Evolutionary conservation across 2,888 invertebrate species (phyloP), one percentile per base, ranked within the genome.

Genomic region (Metallyticus violacea): DNA sequence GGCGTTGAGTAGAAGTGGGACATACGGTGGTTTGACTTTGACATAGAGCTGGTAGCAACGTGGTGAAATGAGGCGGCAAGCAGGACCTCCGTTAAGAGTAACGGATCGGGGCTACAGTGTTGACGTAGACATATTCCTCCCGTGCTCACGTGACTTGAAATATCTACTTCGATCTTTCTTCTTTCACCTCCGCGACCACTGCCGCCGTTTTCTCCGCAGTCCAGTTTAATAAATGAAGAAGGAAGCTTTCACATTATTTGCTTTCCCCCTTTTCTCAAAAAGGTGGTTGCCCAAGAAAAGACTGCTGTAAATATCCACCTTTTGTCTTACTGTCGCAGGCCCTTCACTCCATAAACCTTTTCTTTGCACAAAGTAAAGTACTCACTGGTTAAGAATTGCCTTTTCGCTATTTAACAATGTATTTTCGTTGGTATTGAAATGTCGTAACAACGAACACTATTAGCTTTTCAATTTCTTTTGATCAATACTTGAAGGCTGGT

Each of bases 1-100:
- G n/a, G n/a, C n/a, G n/a, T n/a, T n/a, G n/a, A n/a, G n/a, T n/a
- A n/a, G n/a, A n/a, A n/a, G n/a, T n/a, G n/a, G n/a, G 30, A 5
- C 30, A 7, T 7, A 7, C 9, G 15, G 40, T 40, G 15, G n/a
- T 25, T 25, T 81, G 83, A 83, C 83, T 83, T 83, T 83, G 83
- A 83, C 77, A 25, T 83, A 83, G 29, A 25, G 83, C 77, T 27
- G 83, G 28, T 26, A 77, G 77, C 29, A 83, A 83, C 77, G 28
- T 83, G 40, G 83, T 83, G 83, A 83, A 83, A 83, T 83, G 83
- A 77, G 83, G 27, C 83, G 77, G 77, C 27, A 83, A 83, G 83
- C 28, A 40, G 15, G 30, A 7, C 30, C 40, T 3, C 3, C 9
- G 40, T 40, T 7, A 25, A 83, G 83, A 83, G 40, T 83, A 77